Base-by-base conservation (phyloP, 1,140 invertebrate genomes). In the Brachionus paranguensis region DNA sequence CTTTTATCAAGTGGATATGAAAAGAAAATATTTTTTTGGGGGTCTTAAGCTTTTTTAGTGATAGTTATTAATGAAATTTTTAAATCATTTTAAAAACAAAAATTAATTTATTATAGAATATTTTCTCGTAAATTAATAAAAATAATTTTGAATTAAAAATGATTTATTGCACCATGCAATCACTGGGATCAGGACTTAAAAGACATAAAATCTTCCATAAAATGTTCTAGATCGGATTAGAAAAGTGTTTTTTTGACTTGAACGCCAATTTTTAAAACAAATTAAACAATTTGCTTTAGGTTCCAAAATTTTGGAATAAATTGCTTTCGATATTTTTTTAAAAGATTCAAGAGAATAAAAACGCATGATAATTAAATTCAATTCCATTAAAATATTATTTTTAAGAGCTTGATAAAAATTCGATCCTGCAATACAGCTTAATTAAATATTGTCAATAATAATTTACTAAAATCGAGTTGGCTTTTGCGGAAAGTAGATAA, bases 401-500 rank as follows among this genome's bases (percentile, higher is more conserved):
- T 33, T 29, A 68, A 68, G 33, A 68, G 27, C 65, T 17, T 68
- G 27, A 68, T n/a, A 68, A 68, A 64, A 68, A 68, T 14, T 60
- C 17, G n/a, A 60, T 60, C 20, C 17, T 60, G n/a, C 50, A 55
- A 55, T 24, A 55, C 7, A 7, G n/a, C n/a, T 68, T 68, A 68
- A 68, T 68, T 41, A 72, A 72, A 43, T 47, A 47, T 70, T 72
- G 68, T 72, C 68, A 72, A 41, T 72, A 72, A 41, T 72, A 72
- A 72, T 72, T 72, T 72, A 43, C 17, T 72, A 43, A 72, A 45
- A 37, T 43, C 10, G 33, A 72, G 37, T 72, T 72, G 33, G 60
- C 4, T 68, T 68, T 43, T 20, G 17, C n/a, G 53, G 53, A 60
- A 60, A 60, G 53, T 60, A 60, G 53, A 60, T 27, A 60, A 60